These are phyloP conservation scores for Tolypeutes matacus DNA, from an alignment of 2,797 vertebrate species.

Conservation along the genomic window DNA sequence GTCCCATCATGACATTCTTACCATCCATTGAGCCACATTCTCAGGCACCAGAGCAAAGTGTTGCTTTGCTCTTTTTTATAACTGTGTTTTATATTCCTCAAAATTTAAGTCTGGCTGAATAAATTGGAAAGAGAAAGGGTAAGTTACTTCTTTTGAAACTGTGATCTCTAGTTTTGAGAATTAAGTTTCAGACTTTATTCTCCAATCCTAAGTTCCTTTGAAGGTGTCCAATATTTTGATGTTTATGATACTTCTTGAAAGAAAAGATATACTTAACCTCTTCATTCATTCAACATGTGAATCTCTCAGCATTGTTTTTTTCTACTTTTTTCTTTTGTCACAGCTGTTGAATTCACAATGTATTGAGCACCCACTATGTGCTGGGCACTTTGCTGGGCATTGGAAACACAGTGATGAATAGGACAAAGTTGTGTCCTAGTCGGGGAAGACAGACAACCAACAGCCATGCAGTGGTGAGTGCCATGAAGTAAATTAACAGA, in stretches of 20 bases:
- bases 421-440: background rate
- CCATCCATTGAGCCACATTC: background rate
- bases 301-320: background rate
- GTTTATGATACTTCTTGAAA: background rate
- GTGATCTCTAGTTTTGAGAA: slow-evolving; percentile 40
- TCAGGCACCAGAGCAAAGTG: background rate
- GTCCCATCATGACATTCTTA: background rate
- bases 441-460: background rate
- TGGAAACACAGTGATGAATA: background rate
- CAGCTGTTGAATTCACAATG: background rate
- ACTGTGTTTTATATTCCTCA: background rate
- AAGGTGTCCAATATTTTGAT: background rate
- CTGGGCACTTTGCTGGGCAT: background rate
- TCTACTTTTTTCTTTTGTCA: background rate
- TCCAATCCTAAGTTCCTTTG: background rate
- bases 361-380: background rate
- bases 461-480: background rate
- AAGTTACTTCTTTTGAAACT: slow-evolving; percentile 43
- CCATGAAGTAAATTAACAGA: background rate
- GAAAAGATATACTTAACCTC: background rate
- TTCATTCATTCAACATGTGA: background rate
- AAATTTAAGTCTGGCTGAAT: slow-evolving; percentile 14
- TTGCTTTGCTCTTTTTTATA: background rate
- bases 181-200: slow-evolving; percentile 43
- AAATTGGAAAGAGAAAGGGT: background rate